Evolutionary conservation across 2,113 vertebrate genomes (phyloP).

Genomic region (Sterna hirundo): DNA sequence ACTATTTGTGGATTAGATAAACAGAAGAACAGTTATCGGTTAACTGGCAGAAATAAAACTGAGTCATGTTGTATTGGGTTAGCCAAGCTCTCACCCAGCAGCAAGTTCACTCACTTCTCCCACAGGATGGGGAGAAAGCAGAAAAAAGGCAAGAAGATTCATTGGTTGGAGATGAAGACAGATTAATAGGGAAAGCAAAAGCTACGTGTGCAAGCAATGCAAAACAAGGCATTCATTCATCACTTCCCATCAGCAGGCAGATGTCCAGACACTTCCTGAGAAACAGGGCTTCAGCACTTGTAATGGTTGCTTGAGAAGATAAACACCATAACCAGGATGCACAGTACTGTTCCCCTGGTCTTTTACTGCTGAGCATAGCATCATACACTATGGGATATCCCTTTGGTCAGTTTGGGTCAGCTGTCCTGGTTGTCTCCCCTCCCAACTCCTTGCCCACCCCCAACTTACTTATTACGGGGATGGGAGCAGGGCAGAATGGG

Average conservation of each 20-base stretch:
- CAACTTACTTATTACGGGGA: rapidly evolving
- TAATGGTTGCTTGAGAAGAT: background rate
- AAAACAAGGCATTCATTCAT: background rate
- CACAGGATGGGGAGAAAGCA: background rate
- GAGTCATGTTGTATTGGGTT: background rate
- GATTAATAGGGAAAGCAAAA: background rate
- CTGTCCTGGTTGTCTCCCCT: background rate
- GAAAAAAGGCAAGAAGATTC: background rate
- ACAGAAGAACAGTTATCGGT: background rate
- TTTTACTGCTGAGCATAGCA: background rate
- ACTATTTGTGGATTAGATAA: background rate
- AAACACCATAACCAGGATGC: background rate
- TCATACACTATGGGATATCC: background rate
- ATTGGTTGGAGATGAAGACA: background rate
- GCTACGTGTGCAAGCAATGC: background rate
- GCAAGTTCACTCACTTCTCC: rapidly evolving
- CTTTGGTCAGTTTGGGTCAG: background rate
- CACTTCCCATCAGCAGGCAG: background rate
- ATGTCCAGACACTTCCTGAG: background rate
- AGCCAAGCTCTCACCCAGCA: background rate
- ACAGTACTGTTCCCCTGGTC: background rate
- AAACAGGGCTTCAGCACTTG: background rate
- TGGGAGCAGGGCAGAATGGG: no score
- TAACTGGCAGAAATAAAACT: background rate
- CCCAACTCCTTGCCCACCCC: no score